A percentile compares a stretch with the other conserved stretches of the same genome.
Evolutionary conservation across 2,113 vertebrate species (phyloP).

Genomic region (Willisornis vidua): DNA sequence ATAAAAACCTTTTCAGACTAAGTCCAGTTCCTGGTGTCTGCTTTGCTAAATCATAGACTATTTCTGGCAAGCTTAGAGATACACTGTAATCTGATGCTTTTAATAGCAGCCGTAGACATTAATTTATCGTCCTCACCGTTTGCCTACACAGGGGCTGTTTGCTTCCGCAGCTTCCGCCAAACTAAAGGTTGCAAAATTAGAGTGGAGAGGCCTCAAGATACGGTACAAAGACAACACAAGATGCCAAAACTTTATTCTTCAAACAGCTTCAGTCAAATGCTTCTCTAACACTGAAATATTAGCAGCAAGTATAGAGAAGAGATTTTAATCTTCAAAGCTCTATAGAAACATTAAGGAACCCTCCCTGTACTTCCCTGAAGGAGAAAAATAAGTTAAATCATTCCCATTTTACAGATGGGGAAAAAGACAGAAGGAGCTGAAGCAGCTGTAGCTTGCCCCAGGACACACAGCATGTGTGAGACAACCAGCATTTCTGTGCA

Average conservation of each 20-base stretch:
- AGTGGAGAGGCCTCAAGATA: conserved; percentile 9
- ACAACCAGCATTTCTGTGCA: not conserved
- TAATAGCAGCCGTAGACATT: not conserved
- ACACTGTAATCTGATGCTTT: not conserved
- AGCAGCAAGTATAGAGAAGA: conserved; percentile 19
- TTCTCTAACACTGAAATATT: conserved; percentile 43
- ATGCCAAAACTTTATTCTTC: conserved; percentile 26
- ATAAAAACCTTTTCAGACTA: not conserved
- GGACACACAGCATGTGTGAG: conserved; percentile 32
- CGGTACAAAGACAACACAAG: conserved; percentile 15
- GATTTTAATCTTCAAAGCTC: conserved; percentile 66
- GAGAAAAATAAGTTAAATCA: conserved; percentile 52
- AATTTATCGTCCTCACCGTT: not conserved
- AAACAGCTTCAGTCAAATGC: conserved; percentile 22
- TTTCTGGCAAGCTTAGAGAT: not conserved
- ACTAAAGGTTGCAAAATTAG: conserved; percentile 21
- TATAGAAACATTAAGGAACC: conserved; percentile 44
- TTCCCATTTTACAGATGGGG: conserved; percentile 38
- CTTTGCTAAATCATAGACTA: not conserved
- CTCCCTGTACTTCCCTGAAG: conserved; percentile 25
- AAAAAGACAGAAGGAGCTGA: not conserved
- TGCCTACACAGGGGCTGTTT: not conserved
- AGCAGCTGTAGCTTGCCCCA: conserved; percentile 46
- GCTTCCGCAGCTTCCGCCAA: not conserved
- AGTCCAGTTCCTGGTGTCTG: not conserved